phyloP scores from a whole-genome alignment of 1,140 invertebrate species.

The Sitophilus oryzae region DNA sequence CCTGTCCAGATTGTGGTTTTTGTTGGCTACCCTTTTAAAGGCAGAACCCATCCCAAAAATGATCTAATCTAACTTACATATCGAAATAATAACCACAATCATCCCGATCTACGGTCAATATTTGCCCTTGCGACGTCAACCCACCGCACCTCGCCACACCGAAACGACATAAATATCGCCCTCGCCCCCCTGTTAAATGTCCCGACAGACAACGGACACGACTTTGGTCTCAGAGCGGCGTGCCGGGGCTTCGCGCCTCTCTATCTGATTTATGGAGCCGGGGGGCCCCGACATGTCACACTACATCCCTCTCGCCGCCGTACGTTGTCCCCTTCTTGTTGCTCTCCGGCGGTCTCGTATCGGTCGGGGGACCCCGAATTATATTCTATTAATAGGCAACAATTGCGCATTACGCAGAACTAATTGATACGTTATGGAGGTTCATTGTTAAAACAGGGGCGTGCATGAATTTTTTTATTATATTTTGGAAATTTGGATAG shows the following conservation, averaged over 20 bases:
- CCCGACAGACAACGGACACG: background rate
- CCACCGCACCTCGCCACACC: too few species aligned
- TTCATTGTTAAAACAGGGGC: slow-evolving; percentile 14
- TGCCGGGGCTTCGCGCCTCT: background rate
- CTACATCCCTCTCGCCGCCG: background rate
- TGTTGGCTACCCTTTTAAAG: too few species aligned
- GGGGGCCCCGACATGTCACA: background rate
- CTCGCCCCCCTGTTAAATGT: background rate
- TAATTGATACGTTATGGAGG: slow-evolving; percentile 32
- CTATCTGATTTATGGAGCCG: background rate
- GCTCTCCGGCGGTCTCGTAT: too few species aligned
- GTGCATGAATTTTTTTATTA: background rate
- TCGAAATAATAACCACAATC: too few species aligned
- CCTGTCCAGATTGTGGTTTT: too few species aligned
- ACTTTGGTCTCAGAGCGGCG: background rate
- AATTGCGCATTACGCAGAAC: slow-evolving; percentile 32
- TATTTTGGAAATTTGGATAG: background rate
- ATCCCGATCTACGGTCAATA: too few species aligned
- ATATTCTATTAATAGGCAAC: slow-evolving; percentile 30
- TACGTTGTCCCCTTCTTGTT: too few species aligned
- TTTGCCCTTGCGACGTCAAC: background rate
- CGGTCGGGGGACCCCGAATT: slow-evolving; percentile 18
- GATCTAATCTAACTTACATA: too few species aligned
- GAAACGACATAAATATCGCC: background rate
- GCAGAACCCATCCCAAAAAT: too few species aligned